Conservation (phyloP, 2,113 vertebrate genomes). For the Athene noctua region DNA sequence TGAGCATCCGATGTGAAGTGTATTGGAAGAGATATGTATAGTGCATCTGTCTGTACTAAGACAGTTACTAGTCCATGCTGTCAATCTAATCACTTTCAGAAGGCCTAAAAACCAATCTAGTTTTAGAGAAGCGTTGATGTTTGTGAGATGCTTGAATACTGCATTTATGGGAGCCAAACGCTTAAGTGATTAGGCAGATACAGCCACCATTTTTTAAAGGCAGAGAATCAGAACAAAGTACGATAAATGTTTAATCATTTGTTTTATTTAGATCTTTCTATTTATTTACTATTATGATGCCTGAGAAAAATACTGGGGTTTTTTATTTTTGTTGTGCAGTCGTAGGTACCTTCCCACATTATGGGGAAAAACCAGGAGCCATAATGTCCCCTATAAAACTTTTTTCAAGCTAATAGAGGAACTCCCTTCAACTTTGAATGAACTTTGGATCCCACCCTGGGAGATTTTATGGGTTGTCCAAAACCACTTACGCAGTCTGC, state of each 20-base stretch:
- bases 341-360: not conserved
- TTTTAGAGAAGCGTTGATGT: not conserved
- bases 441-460: not conserved
- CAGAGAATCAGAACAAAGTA: not conserved
- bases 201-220: not conserved
- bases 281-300: not conserved
- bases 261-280: not conserved
- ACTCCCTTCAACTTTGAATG: not conserved
- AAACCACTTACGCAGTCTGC: accelerated
- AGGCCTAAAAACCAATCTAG: not conserved
- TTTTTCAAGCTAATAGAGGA: not conserved
- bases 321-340: not conserved
- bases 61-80: not conserved
- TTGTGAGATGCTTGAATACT: not conserved
- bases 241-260: not conserved
- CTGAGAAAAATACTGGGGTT: not conserved
- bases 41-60: not conserved
- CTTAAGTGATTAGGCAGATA: not conserved
- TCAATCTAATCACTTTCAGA: not conserved
- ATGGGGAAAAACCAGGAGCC: not conserved
- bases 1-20: not conserved
- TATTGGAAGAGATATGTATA: not conserved
- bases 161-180: not conserved
- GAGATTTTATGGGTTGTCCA: not conserved
- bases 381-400: not conserved